Percentiles rank a stretch among this genome's conserved stretches.
Evolutionary conservation across 35 echinoderm and acorn worm species (phyloP).

Genomic region (Holothuria glaberrima): DNA sequence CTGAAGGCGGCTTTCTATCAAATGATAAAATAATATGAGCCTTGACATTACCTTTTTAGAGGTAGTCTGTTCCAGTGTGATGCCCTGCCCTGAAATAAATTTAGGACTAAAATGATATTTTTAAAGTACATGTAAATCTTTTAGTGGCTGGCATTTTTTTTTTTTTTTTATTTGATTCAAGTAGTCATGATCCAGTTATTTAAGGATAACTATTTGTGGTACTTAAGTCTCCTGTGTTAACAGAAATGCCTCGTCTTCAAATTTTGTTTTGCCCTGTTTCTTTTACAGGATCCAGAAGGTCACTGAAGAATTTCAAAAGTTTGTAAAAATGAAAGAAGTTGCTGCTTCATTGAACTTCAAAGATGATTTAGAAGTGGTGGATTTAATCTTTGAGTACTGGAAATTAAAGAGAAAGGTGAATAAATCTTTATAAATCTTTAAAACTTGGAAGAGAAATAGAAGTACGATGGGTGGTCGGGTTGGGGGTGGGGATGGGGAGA

Average conservation of each 20-base stretch:
- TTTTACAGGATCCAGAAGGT: slow-evolving; percentile 75
- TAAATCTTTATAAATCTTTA: background rate
- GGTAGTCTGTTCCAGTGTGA: too few relatives aligned
- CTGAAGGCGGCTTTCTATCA: too few relatives aligned
- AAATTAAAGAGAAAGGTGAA: slow-evolving; percentile 91
- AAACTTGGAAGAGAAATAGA: too few relatives aligned
- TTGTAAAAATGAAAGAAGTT: slow-evolving; percentile 75
- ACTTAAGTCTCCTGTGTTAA: background rate
- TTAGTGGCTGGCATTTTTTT: too few relatives aligned
- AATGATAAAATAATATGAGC: too few relatives aligned
- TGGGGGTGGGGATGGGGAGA: too few relatives aligned
- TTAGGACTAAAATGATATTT: too few relatives aligned
- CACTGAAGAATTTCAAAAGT: slow-evolving; percentile 85
- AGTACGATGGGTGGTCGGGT: too few relatives aligned
- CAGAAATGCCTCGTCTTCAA: background rate
- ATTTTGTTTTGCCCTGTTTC: background rate
- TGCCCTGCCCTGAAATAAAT: too few relatives aligned
- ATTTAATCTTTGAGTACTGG: slow-evolving; percentile 87
- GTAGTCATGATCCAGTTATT: background rate
- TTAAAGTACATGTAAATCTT: too few relatives aligned
- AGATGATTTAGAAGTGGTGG: slow-evolving; percentile 78
- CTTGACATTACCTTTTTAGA: too few relatives aligned
- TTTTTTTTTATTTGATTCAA: background rate
- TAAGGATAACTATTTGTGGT: background rate
- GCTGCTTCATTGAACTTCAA: slow-evolving; percentile 71